These are phyloP conservation scores for Diuraphis noxia DNA, from an alignment of 1,140 invertebrate genomes.

Conservation along the genomic window DNA sequence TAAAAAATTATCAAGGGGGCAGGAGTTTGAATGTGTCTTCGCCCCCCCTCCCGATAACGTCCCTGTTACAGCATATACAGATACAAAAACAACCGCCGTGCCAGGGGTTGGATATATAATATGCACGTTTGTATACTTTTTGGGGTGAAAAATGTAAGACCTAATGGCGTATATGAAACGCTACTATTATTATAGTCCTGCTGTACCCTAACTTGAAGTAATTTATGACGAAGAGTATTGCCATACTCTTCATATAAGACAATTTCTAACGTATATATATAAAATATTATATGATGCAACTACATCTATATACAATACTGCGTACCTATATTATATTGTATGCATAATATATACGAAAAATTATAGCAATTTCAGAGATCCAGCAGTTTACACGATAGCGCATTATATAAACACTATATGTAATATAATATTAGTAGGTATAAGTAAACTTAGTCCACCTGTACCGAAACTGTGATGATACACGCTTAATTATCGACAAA, in stretches of 20 bases:
- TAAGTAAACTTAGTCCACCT: too few species aligned
- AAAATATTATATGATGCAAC: not conserved
- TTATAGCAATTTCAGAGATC: not conserved
- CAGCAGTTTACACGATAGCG: not conserved
- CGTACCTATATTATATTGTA: not conserved
- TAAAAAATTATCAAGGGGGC: not conserved
- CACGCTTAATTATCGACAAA: too few species aligned
- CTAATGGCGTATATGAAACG: conserved; percentile 41
- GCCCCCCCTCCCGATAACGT: not conserved
- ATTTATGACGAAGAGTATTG: conserved; percentile 21
- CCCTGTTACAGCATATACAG: not conserved
- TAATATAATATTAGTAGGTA: not conserved
- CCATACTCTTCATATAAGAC: too few species aligned
- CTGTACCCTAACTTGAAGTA: not conserved
- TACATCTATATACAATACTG: not conserved
- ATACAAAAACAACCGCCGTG: not conserved
- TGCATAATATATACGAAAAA: not conserved
- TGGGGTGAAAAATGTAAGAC: conserved; percentile 24
- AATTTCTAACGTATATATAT: not conserved
- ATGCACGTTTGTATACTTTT: conserved; percentile 14
- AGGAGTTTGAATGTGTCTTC: not conserved
- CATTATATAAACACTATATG: not conserved
- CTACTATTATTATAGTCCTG: not conserved
- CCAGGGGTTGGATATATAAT: not conserved
- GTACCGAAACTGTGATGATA: too few species aligned